phyloP scores from a whole-genome alignment of 2,888 invertebrate genomes.

The Steinernema hermaphroditum region DNA sequence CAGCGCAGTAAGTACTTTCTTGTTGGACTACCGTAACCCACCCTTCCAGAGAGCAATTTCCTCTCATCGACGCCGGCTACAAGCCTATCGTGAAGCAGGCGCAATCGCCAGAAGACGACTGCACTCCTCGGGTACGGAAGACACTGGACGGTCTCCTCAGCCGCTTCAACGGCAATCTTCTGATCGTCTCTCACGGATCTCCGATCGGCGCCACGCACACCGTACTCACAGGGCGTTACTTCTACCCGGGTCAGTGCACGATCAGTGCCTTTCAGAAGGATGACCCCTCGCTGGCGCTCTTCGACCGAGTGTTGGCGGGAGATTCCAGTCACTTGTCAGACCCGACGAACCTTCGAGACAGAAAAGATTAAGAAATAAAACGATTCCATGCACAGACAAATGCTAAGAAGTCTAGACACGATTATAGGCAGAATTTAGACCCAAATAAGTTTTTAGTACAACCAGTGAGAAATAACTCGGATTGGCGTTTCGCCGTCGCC shows the following conservation, averaged over 20 bases:
- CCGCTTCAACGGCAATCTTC: slow-evolving; percentile 49
- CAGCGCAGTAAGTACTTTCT: slow-evolving; percentile 44
- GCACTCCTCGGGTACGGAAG: slow-evolving; percentile 40
- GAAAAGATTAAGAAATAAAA: not conserved
- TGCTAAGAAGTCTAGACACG: not conserved
- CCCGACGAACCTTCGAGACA: slow-evolving; percentile 38
- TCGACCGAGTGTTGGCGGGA: slow-evolving; percentile 38
- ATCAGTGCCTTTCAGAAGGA: slow-evolving; percentile 33
- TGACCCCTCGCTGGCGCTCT: slow-evolving; percentile 10
- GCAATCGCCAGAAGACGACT: slow-evolving; percentile 44
- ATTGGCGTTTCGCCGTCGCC: not conserved
- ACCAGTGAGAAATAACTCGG: not conserved
- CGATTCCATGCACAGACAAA: not conserved
- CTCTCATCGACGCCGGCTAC: slow-evolving; percentile 52
- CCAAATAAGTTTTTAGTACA: not conserved
- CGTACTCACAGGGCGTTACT: slow-evolving; percentile 51
- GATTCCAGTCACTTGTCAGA: slow-evolving; percentile 46
- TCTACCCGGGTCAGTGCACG: slow-evolving; percentile 60
- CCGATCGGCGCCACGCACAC: slow-evolving; percentile 59
- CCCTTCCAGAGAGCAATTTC: slow-evolving; percentile 39
- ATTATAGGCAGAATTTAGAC: too few relatives aligned
- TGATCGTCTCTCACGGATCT: slow-evolving; percentile 61
- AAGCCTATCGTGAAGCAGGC: slow-evolving; percentile 46
- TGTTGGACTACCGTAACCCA: not conserved
- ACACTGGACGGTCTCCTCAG: slow-evolving; percentile 48